Evolutionary conservation across 2,888 invertebrate genomes (phyloP), one percentile per base, ranked within the genome.

Genomic region (Mactromeris polynyma): DNA sequence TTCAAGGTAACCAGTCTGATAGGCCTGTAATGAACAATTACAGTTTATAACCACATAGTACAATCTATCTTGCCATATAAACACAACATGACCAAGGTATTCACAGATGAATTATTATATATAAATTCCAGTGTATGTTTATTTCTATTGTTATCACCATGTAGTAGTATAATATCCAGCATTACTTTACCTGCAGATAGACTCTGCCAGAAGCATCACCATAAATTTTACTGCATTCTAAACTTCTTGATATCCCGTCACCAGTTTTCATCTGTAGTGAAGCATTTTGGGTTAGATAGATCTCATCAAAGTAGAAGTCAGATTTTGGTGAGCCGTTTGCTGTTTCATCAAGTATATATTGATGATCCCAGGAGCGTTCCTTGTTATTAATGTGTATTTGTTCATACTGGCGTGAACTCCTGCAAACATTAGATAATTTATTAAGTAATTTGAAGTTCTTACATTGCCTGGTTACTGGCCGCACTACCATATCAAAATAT

Each of bases 171-270:
- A n/a, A n/a, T n/a, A n/a, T n/a, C n/a, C n/a, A n/a, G n/a, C n/a
- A 46, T 40, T 21, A 58, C 14, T 14, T 40, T 77, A 90, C 86
- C 78, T 92, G 91, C 1, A 94, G 83, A 58, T 94, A 93, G 17
- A 95, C 36, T 78, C 94, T 92, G 4, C 94, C 95, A 19, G 95
- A 92, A 9, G 81, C 81, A 69, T 95, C 95, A 6, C 95, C 95
- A 78, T 89, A 86, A 0, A 95, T 79, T 88, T 92, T 94, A 54
- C 42, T 46, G 36, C 91, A 84, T 19, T 82, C 89, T 14, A 95
- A 77, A 19, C 87, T 92, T 51, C 91, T 92, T 6, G 81, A 78
- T 2, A 88, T 82, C 11, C 79, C 87, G 33, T 90, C 92, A 1
- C 90, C 91, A 9, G 85, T 87, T 40, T 92, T 93, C 90, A 95